These are phyloP conservation scores for Sinocyclocheilus anophthalmus DNA, from an alignment of 2,113 vertebrate species.

Conservation along the genomic window DNA sequence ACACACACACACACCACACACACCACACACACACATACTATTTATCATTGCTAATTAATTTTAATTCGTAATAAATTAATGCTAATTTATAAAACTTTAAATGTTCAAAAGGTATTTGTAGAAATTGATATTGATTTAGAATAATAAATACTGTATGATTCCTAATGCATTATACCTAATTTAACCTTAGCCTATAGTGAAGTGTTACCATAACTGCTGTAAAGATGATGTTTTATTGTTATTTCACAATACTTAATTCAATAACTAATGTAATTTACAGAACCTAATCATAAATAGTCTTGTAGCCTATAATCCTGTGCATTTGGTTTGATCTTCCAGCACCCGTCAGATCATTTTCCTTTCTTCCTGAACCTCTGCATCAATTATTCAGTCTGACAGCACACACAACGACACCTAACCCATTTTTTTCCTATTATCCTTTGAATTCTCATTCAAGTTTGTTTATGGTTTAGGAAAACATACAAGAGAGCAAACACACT, in stretches of 20 bases:
- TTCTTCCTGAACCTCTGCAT: not conserved
- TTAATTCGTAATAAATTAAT: not conserved
- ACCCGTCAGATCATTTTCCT: slow-evolving; percentile 2
- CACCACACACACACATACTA: too few relatives aligned
- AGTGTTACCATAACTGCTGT: not conserved
- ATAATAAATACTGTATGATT: not conserved
- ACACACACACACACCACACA: too few relatives aligned
- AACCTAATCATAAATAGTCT: not conserved
- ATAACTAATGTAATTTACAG: not conserved
- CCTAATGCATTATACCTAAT: not conserved
- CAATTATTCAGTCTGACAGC: slow-evolving; percentile 22
- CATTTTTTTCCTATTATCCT: not conserved
- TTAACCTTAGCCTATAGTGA: not conserved
- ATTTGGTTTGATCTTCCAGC: not conserved
- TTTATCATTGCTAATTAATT: not conserved
- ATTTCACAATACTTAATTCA: not conserved
- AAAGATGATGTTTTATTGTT: not conserved
- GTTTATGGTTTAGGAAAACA: slow-evolving; percentile 20
- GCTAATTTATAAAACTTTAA: not conserved
- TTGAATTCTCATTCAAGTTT: slow-evolving; percentile 30
- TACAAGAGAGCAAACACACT: slow-evolving; percentile 16
- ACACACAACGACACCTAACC: not conserved
- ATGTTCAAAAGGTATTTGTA: not conserved
- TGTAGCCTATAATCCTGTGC: not conserved
- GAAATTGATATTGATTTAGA: not conserved